phyloP scores from a whole-genome alignment of 2,797 vertebrate genomes.

The Glyptemys insculpta region DNA sequence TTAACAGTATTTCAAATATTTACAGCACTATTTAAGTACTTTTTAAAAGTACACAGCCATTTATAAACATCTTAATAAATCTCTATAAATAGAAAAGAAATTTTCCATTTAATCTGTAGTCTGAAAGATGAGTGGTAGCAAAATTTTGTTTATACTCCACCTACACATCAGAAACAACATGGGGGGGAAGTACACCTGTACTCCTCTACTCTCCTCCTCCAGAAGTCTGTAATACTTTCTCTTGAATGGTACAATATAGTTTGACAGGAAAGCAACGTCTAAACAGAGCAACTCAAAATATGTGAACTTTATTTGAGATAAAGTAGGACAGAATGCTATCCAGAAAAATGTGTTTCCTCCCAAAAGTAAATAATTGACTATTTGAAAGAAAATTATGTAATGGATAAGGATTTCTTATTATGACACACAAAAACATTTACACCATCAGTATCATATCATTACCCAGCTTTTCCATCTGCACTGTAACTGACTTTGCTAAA shows the following conservation, averaged over 20 bases:
- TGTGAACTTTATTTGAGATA: not conserved
- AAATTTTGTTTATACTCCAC: not conserved
- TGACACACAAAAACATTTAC: not conserved
- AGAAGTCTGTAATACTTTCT: not conserved
- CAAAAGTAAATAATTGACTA: not conserved
- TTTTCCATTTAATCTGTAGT: not conserved
- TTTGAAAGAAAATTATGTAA: not conserved
- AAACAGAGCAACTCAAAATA: not conserved
- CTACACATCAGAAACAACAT: too few relatives aligned
- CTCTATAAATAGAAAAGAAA: not conserved
- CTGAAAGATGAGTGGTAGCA: not conserved
- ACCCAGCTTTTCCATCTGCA: slow-evolving; percentile 29
- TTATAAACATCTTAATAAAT: not conserved
- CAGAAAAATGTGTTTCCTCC: not conserved
- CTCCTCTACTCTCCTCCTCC: not conserved
- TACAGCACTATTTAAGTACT: not conserved
- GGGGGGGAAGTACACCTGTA: not conserved
- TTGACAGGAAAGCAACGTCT: not conserved
- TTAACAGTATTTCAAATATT: not conserved
- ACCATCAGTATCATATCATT: not conserved
- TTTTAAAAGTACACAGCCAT: not conserved
- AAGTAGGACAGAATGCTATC: not conserved
- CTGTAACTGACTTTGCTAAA: slow-evolving; percentile 24
- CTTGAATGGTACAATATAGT: not conserved
- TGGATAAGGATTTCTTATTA: not conserved